Percentiles rank a stretch among this genome's conserved stretches.
Conservation (phyloP, 2,888 invertebrate genomes). For the Pegoplata infirma region DNA sequence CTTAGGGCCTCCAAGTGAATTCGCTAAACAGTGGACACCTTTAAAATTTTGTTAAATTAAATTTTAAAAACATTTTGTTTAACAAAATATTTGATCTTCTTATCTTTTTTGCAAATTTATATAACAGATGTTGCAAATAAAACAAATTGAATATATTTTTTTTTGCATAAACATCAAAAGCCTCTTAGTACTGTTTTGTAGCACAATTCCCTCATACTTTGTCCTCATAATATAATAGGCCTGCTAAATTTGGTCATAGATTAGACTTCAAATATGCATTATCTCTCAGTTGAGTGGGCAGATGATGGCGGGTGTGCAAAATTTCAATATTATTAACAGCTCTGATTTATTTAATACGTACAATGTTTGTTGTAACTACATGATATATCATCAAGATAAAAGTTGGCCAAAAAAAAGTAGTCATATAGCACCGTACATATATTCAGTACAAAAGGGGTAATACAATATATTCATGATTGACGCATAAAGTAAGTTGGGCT, state of each 20-base stretch:
- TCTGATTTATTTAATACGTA: conserved; percentile 20
- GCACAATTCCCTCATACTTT: neutral
- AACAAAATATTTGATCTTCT: too few species aligned
- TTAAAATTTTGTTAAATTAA: too few species aligned
- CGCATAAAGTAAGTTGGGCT: conserved; percentile 37
- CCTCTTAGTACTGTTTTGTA: too few species aligned
- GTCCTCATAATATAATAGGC: conserved; percentile 17
- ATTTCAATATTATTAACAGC: conserved; percentile 39
- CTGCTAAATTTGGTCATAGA: neutral
- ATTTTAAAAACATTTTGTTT: too few species aligned
- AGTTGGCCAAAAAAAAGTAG: neutral
- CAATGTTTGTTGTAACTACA: conserved; percentile 10
- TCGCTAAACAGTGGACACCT: too few species aligned
- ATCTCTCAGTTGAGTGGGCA: neutral
- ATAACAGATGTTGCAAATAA: too few species aligned
- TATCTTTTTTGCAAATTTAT: too few species aligned
- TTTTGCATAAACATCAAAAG: neutral
- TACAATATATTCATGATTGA: conserved; percentile 43
- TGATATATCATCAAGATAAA: conserved; percentile 9
- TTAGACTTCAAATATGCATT: neutral
- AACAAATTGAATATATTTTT: neutral
- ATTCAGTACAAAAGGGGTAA: conserved; percentile 22
- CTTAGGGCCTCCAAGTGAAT: too few species aligned
- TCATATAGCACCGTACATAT: neutral
- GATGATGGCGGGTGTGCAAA: conserved; percentile 14